These are phyloP conservation scores for Ctenoplectra terminalis DNA, from an alignment of 1,140 invertebrate species.

Conservation along the genomic window DNA sequence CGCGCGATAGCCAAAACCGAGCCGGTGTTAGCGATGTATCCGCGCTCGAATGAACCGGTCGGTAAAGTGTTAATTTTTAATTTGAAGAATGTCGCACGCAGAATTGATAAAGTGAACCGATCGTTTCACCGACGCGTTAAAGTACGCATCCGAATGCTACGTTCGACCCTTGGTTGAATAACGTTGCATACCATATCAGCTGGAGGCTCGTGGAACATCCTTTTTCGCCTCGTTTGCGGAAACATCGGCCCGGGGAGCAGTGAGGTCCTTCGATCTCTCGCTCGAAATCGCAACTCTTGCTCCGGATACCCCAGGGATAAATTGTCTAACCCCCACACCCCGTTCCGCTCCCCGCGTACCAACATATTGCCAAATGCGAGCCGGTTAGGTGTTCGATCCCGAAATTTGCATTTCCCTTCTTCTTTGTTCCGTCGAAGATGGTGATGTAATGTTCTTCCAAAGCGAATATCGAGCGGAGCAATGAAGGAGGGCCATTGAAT, in stretches of 20 bases:
- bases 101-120: slow-evolving; percentile 32
- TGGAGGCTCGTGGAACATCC: slow-evolving; percentile 2
- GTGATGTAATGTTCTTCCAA: slow-evolving; percentile 22
- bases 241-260: slow-evolving; percentile 44
- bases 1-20: no score
- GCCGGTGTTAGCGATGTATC: no score
- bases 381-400: slow-evolving; percentile 50
- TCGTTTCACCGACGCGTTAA: slow-evolving; percentile 8
- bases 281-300: slow-evolving; percentile 54
- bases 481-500: slow-evolving; percentile 36
- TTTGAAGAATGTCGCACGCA: no score
- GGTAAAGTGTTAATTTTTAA: no score
- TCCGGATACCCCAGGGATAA: slow-evolving; percentile 63
- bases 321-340: slow-evolving; percentile 49
- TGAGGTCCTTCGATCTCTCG: slow-evolving; percentile 48
- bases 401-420: slow-evolving; percentile 49
- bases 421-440: slow-evolving; percentile 16
- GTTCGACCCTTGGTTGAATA: slow-evolving; percentile 8
- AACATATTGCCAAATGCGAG: slow-evolving; percentile 55
- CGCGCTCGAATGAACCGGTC: no score
- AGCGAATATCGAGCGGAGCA: slow-evolving; percentile 17
- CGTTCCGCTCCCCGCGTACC: slow-evolving; percentile 6
- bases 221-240: slow-evolving; percentile 60
- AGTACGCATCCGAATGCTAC: slow-evolving; percentile 28
- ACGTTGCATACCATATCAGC: slow-evolving; percentile 11